Evolutionary conservation across 2,113 vertebrate species (phyloP), one percentile per base, ranked within the genome.

Genomic region (Nannobrachium achirus): DNA sequence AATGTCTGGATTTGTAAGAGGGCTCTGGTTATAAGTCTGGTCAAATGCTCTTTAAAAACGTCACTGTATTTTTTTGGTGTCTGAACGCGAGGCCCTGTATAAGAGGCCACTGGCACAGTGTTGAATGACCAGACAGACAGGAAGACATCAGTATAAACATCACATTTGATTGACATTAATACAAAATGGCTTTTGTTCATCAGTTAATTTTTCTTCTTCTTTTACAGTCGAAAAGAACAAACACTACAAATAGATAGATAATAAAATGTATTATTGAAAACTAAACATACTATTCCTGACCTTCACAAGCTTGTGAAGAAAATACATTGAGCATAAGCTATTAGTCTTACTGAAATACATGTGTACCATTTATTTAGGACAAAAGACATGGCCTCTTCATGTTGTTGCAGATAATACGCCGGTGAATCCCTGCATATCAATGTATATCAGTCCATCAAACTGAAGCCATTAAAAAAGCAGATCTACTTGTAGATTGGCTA

Each of bases 21-120:
- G 53, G 46, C 50, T 75, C 38, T 61, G 58, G 73, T 63, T 71
- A 33, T 39, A 63, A 72, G 41, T 67, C 66, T 66, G 74, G 69
- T 60, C 67, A 16, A 75, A 84, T 39, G 44, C 61, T 67, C 13
- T 61, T 78, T 65, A 55, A 76, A 81, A 81, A 78, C 70, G 50
- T 63, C 4, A 41, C 7, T 73, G 25, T 66, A 79, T 84, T 80
- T 79, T 25, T 80, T 76, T 64, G 64, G 65, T 67, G 13, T 44
- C 15, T 3, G 45, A 46, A 56, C 8, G 66, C 63, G 66, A 58
- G 62, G 66, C 78, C 64, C 58, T 56, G 10, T 56, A n/a, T n/a
- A 50, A 76, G 73, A 63, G 67, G 51, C 70, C 66, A n/a, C n/a
- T 75, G 14, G 25, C 6, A 33, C 25, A 33, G 25, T 56, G 25